Percentiles rank a stretch among this genome's conserved stretches.
Evolutionary conservation across 2,888 invertebrate genomes (phyloP).

Genomic region (Erpobdella octoculata): DNA sequence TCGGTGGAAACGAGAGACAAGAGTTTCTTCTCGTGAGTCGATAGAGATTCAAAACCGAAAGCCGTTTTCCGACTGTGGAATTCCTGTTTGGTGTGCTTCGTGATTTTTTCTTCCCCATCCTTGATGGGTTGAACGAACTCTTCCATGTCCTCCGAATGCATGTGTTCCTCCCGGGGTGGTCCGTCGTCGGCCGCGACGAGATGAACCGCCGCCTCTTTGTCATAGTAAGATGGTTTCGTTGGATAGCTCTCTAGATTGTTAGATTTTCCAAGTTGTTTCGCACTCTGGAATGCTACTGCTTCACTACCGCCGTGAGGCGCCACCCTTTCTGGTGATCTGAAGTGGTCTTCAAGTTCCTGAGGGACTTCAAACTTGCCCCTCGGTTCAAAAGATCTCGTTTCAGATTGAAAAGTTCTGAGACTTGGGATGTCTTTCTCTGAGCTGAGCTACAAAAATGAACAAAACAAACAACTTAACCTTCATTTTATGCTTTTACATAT

Average conservation of each 20-base stretch:
- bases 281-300: too few species aligned
- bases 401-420: not conserved
- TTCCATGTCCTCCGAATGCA: slow-evolving; percentile 36
- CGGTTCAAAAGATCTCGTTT: not conserved
- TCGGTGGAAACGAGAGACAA: slow-evolving; percentile 28
- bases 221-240: not conserved
- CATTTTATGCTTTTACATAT: too few species aligned
- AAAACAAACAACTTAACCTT: too few species aligned
- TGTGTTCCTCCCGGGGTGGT: slow-evolving; percentile 28
- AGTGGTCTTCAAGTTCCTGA: not conserved
- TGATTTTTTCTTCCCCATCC: slow-evolving; percentile 34
- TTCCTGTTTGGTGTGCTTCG: slow-evolving; percentile 31
- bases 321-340: too few species aligned
- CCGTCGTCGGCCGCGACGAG: slow-evolving; percentile 2
- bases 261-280: too few species aligned
- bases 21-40: slow-evolving; percentile 36
- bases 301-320: too few species aligned
- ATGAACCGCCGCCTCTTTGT: not conserved
- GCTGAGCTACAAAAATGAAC: not conserved
- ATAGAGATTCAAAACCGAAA: slow-evolving; percentile 35
- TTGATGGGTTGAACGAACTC: slow-evolving; percentile 35
- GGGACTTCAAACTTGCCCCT: not conserved
- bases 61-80: slow-evolving; percentile 33
- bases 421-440: not conserved
- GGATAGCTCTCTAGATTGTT: too few species aligned